These are phyloP conservation scores for Tetropium fuscum DNA, from an alignment of 2,888 invertebrate species.

Conservation along the genomic window DNA sequence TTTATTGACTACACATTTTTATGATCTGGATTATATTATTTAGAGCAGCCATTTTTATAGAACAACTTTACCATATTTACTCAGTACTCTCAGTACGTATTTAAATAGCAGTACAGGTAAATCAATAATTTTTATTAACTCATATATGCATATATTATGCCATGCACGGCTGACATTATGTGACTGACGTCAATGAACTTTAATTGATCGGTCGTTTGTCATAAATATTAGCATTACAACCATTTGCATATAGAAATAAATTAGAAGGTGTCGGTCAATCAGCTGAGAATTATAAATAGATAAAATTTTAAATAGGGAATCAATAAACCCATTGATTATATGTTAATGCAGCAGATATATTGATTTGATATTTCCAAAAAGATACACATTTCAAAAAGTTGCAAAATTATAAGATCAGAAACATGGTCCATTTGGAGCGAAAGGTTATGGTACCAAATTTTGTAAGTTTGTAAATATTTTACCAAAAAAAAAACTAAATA, in stretches of 20 bases:
- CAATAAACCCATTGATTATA: not conserved
- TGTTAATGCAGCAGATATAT: not conserved
- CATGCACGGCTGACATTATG: slow-evolving; percentile 12
- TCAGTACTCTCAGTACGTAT: no score
- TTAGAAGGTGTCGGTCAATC: slow-evolving; percentile 1
- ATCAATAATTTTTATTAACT: slow-evolving; percentile 14
- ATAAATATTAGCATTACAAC: slow-evolving; percentile 13
- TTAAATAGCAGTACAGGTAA: no score
- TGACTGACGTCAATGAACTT: slow-evolving; percentile 32
- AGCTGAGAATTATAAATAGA: not conserved
- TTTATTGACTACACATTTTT: no score
- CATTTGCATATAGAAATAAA: slow-evolving; percentile 23
- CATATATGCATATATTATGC: slow-evolving; percentile 20
- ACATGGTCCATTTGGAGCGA: no score
- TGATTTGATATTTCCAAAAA: not conserved
- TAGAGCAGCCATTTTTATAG: no score
- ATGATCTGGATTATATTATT: no score
- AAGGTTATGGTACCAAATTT: no score
- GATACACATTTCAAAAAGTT: no score
- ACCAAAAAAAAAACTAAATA: no score
- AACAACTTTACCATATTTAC: no score
- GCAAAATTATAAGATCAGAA: no score
- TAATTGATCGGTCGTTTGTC: slow-evolving; percentile 29
- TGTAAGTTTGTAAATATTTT: no score
- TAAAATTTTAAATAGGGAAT: slow-evolving; percentile 17